phyloP scores from a whole-genome alignment of 2,113 vertebrate species.

The Dermatemys mawii region DNA sequence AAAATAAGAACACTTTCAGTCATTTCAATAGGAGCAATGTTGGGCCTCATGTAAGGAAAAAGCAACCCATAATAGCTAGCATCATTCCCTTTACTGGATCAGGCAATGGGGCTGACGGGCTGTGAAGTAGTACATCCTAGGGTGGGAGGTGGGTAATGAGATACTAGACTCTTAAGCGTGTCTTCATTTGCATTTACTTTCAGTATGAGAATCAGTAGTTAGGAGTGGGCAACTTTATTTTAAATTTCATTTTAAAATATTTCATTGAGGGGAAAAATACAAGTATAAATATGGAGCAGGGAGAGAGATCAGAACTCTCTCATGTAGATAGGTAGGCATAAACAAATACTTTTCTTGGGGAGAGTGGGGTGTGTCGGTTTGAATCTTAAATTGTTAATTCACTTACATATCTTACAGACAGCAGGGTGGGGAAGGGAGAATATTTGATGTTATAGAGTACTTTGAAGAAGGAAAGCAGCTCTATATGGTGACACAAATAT shows the following conservation, averaged over 20 bases:
- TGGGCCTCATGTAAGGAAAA: not conserved
- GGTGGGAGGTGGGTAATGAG: not conserved
- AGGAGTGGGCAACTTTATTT: not conserved
- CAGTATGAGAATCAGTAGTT: not conserved
- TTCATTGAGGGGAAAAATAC: not conserved
- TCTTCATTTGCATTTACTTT: not conserved
- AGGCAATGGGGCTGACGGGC: not conserved
- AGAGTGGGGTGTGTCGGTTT: not conserved
- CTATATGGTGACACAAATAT: not conserved
- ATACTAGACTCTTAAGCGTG: not conserved
- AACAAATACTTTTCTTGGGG: not conserved
- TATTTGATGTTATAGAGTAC: not conserved
- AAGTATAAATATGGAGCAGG: not conserved
- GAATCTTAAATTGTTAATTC: not conserved
- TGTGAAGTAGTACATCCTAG: too few species aligned
- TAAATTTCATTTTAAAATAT: not conserved
- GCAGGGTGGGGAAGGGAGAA: not conserved
- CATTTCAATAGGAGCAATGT: not conserved
- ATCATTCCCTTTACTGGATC: not conserved
- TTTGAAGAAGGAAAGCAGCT: not conserved
- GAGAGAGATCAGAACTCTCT: not conserved
- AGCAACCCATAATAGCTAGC: not conserved
- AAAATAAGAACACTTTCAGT: not conserved
- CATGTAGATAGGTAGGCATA: not conserved
- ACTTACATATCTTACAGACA: not conserved